A percentile compares a stretch with the other conserved stretches of the same genome.
phyloP scores from a whole-genome alignment of 2,888 invertebrate species.

The Aspidapion aeneum region DNA sequence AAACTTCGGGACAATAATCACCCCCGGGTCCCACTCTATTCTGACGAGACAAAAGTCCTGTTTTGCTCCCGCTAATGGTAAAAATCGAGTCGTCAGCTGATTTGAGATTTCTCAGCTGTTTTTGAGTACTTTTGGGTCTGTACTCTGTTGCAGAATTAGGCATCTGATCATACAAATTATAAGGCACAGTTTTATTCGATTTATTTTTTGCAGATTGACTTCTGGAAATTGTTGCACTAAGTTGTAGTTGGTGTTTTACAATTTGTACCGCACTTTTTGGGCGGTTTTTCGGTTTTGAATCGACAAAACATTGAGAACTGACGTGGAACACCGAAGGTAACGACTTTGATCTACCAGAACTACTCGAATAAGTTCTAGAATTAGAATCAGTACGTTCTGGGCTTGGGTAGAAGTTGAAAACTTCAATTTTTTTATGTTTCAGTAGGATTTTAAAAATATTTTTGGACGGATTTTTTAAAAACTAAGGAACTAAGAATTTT shows the following conservation, averaged over 20 bases:
- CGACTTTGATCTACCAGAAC: conserved; percentile 27
- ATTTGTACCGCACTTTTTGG: conserved; percentile 45
- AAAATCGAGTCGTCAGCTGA: conserved; percentile 40
- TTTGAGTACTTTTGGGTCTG: conserved; percentile 3
- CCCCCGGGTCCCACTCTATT: conserved; percentile 26
- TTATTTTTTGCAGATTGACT: conserved; percentile 31
- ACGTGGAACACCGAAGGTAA: conserved; percentile 38
- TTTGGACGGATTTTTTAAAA: no score
- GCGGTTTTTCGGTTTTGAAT: conserved; percentile 27
- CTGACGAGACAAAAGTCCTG: neutral
- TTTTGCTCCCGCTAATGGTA: conserved; percentile 26
- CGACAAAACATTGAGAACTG: conserved; percentile 14
- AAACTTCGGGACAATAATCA: conserved; percentile 30
- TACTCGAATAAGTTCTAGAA: conserved; percentile 7
- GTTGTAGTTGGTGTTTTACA: conserved; percentile 42
- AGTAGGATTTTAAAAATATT: no score
- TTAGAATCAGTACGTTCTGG: conserved; percentile 8
- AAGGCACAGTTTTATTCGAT: conserved; percentile 43
- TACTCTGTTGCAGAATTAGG: conserved; percentile 25
- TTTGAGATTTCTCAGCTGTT: conserved; percentile 34
- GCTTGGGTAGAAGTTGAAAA: conserved; percentile 11
- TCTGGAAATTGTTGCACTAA: conserved; percentile 26
- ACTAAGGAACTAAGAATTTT: no score
- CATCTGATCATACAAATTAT: conserved; percentile 27
- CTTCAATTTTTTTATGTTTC: no score